These are phyloP conservation scores for Ianthella basta DNA, from an alignment of 37 sponge, comb jelly and placozoan species.

Conservation along the genomic window DNA sequence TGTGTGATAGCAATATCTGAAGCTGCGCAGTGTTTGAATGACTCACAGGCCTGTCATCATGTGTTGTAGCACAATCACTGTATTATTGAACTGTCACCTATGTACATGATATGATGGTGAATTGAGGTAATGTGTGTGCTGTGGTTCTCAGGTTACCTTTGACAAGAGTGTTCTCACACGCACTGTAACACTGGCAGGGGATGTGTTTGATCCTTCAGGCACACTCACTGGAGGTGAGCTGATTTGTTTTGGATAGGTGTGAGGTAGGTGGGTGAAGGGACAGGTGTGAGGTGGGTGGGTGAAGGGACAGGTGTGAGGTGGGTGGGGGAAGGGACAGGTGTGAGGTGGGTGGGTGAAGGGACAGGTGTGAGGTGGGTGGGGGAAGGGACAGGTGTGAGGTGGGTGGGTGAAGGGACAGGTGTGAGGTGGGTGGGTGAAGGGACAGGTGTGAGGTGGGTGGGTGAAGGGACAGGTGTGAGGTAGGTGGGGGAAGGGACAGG, in stretches of 20 bases:
- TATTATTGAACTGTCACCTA: too few relatives aligned
- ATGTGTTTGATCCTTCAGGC: conserved; percentile 94
- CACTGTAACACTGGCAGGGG: conserved; percentile 87
- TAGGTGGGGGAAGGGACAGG: too few relatives aligned
- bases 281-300: background rate
- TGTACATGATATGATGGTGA: background rate
- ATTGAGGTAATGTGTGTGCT: background rate
- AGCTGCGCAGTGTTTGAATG: too few relatives aligned
- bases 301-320: background rate
- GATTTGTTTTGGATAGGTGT: background rate
- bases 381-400: background rate
- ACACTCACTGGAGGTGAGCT: conserved; percentile 83
- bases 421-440: too few relatives aligned
- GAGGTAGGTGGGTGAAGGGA: background rate
- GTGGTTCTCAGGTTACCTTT: conserved; percentile 78
- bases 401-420: background rate
- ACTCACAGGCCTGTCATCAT: too few relatives aligned
- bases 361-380: conserved; percentile 3
- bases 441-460: too few relatives aligned
- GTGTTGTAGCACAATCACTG: too few relatives aligned
- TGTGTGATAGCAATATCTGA: too few relatives aligned
- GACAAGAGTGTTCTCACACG: conserved; percentile 73
- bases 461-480: too few relatives aligned
- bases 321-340: background rate
- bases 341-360: background rate